phyloP scores from a whole-genome alignment of 2,113 vertebrate genomes.

The Phoxinus phoxinus region DNA sequence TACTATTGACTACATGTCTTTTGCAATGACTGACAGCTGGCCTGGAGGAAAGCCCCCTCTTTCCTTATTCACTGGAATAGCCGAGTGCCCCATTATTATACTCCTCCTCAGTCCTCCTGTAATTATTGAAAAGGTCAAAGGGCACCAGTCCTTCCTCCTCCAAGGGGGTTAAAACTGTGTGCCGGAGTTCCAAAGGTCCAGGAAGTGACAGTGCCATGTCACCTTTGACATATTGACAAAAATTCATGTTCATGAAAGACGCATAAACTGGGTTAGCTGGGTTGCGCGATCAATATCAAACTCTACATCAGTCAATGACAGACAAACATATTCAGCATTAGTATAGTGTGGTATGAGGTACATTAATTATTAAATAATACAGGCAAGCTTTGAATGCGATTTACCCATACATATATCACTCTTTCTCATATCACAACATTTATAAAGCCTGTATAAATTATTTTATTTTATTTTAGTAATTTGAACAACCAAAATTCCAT shows the following conservation, averaged over 20 bases:
- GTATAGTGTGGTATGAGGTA: background rate
- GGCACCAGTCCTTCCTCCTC: constrained; percentile 75
- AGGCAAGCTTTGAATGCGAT: background rate
- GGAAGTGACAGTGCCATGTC: constrained; percentile 44
- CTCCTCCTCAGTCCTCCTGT: constrained; percentile 66
- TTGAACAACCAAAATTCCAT: background rate
- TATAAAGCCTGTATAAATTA: background rate
- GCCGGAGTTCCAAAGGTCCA: constrained; percentile 64
- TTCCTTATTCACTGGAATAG: constrained; percentile 39
- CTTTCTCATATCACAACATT: constrained; percentile 23
- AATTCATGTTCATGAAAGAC: constrained; percentile 39
- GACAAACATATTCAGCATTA: background rate
- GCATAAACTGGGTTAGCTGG: constrained; percentile 1
- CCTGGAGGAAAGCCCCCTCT: background rate
- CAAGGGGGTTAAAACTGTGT: constrained; percentile 69
- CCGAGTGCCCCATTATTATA: constrained; percentile 49
- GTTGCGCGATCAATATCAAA: constrained; percentile 24
- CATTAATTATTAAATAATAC: background rate
- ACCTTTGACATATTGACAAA: constrained; percentile 52
- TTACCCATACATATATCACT: constrained; percentile 19
- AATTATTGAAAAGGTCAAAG: constrained; percentile 79
- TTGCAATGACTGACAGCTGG: constrained; percentile 27
- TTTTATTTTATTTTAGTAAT: background rate
- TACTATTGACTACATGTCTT: constrained; percentile 28
- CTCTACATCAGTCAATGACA: background rate